Evolutionary conservation across 2,113 vertebrate species (phyloP), one percentile per base, ranked within the genome.

Genomic region (Saimiri boliviensis): DNA sequence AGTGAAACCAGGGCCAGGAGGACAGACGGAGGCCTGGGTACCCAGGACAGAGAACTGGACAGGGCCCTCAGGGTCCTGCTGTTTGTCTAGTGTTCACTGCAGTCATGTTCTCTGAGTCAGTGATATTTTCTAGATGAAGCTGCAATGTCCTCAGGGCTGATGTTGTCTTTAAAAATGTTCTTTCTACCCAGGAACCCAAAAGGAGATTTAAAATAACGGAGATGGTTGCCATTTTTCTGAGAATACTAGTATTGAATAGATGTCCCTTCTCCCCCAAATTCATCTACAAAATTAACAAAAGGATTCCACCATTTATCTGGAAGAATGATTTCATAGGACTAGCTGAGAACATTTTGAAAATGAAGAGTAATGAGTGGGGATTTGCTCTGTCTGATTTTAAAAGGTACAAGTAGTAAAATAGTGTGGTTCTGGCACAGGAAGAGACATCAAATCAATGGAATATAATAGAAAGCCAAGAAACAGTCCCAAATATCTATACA

Each of bases 261-360:
- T 56, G 88, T 86, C 77, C 54, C 68, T 42, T 35, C 88, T 86
- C 52, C 87, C 87, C 91, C 73, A 79, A 77, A 90, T 79, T 92
- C 81, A 96, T 93, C 87, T 80, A 52, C 16, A n/a, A 85, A 95
- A 96, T 88, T 91, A 93, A 60, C 74, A 68, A 85, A 86, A 82
- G 42, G 52, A 86, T 56, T 91, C 85, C 83, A 71, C 68, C 87
- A 77, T 70, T 60, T 40, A 79, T 86, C 91, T 49, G 42, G 45
- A 90, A 91, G 86, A 88, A 73, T 45, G 19, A 80, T 93, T 87
- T 73, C 86, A 89, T 3, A 49, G 81, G 76, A 73, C 54, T n/a
- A 47, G 74, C 77, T 1, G 30, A 87, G 88, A 76, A 30, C 49
- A 52, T 81, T 81, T 93, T 87, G 66, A 49, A 94, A 92, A 87